Percentiles rank a stretch among this genome's conserved stretches.
These are phyloP conservation scores for Chelonus insularis DNA, from an alignment of 1,140 invertebrate species.

Conservation along the genomic window DNA sequence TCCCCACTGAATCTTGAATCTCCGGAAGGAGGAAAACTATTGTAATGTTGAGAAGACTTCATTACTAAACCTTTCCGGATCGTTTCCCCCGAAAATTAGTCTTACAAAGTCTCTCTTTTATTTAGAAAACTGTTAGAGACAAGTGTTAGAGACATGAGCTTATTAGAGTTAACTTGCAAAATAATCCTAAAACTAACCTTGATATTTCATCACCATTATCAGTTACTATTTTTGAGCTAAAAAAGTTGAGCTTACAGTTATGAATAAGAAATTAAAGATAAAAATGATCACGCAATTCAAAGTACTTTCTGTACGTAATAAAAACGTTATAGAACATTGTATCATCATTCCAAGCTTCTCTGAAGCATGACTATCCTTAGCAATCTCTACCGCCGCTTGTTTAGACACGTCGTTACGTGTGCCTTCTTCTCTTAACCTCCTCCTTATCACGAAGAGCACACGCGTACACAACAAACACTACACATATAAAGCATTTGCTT, in stretches of 20 bases:
- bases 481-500: constrained; percentile 3
- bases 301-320: constrained; percentile 15
- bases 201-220: too few species aligned
- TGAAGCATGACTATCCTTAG: constrained; percentile 51
- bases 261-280: not conserved
- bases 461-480: constrained; percentile 25
- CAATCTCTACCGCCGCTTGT: constrained; percentile 40
- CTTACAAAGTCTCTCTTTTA: not conserved
- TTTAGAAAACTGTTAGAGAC: not conserved
- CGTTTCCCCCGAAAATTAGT: constrained; percentile 19
- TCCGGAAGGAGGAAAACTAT: constrained; percentile 17
- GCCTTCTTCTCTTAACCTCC: constrained; percentile 24
- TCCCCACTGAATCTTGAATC: too few species aligned
- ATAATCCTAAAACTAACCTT: too few species aligned
- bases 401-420: constrained; percentile 30
- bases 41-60: constrained; percentile 13
- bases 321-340: constrained; percentile 39
- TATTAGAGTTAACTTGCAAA: too few species aligned
- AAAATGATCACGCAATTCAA: constrained; percentile 5
- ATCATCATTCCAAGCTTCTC: constrained; percentile 37
- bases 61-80: constrained; percentile 23
- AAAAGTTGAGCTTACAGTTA: not conserved
- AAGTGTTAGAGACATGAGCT: too few species aligned
- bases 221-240: too few species aligned
- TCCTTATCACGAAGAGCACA: constrained; percentile 50